phyloP scores from a whole-genome alignment of 2,797 vertebrate genomes.

The Aphelocoma californica region DNA sequence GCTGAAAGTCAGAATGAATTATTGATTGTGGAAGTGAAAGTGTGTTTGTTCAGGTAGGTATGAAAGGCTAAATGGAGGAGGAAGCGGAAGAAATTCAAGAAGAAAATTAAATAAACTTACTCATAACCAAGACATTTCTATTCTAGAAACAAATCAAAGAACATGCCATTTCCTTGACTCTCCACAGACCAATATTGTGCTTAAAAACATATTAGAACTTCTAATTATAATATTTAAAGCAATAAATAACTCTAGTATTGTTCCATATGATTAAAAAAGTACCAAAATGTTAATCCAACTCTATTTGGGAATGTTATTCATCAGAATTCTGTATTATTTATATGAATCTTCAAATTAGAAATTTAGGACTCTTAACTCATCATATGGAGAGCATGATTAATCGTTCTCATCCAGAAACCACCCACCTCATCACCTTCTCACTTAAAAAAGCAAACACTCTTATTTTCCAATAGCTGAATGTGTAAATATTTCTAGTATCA shows the following conservation, averaged over 20 bases:
- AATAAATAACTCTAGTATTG: background rate
- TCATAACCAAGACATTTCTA: background rate
- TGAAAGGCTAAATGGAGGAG: background rate
- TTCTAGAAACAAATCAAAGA: background rate
- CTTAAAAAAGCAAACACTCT: background rate
- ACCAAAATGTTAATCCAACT: background rate
- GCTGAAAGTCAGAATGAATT: slow-evolving; percentile 56
- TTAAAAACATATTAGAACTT: background rate
- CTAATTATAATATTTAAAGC: background rate
- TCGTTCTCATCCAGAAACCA: background rate
- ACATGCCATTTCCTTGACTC: background rate
- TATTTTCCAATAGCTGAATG: background rate
- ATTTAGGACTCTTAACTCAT: background rate
- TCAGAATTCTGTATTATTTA: background rate
- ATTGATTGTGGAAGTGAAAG: slow-evolving; percentile 39
- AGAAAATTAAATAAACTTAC: slow-evolving; percentile 16
- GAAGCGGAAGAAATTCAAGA: background rate
- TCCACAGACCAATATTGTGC: background rate
- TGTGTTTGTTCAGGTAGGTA: slow-evolving; percentile 24
- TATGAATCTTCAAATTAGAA: background rate
- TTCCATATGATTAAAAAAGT: background rate
- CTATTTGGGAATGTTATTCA: background rate
- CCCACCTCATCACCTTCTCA: background rate
- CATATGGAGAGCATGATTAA: background rate
- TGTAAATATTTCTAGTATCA: background rate